phyloP scores from a whole-genome alignment of 2,797 vertebrate species.

The Pyrrhura leucotis region DNA sequence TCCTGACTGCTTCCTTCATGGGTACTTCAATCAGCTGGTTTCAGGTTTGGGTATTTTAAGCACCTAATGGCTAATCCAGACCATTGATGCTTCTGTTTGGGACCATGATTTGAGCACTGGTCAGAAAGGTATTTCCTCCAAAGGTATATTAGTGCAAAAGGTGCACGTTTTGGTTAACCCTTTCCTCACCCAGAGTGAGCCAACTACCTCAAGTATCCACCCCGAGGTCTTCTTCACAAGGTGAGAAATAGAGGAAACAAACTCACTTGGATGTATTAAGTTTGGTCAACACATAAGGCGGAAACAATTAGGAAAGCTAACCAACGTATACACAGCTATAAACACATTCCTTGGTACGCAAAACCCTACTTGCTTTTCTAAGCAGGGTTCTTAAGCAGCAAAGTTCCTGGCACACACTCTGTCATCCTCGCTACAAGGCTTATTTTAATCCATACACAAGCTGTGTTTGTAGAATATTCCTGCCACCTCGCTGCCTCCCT shows the following conservation, averaged over 20 bases:
- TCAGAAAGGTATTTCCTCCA: neutral
- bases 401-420: neutral
- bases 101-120: neutral
- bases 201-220: fast-evolving
- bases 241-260: neutral
- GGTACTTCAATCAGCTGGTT: neutral
- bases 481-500: neutral
- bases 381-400: neutral
- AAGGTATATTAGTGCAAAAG: neutral
- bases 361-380: neutral
- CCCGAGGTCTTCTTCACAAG: neutral
- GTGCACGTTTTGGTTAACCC: neutral
- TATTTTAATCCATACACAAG: neutral
- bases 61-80: neutral
- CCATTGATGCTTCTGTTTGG: neutral
- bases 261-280: neutral
- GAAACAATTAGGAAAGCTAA: neutral
- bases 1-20: neutral
- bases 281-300: neutral
- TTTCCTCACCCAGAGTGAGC: fast-evolving
- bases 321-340: neutral
- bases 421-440: neutral
- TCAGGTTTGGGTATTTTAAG: neutral
- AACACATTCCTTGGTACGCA: neutral
- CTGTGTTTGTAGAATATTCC: neutral